Base-by-base conservation (phyloP, 2,888 invertebrate species). In the Chloroclysta siterata region DNA sequence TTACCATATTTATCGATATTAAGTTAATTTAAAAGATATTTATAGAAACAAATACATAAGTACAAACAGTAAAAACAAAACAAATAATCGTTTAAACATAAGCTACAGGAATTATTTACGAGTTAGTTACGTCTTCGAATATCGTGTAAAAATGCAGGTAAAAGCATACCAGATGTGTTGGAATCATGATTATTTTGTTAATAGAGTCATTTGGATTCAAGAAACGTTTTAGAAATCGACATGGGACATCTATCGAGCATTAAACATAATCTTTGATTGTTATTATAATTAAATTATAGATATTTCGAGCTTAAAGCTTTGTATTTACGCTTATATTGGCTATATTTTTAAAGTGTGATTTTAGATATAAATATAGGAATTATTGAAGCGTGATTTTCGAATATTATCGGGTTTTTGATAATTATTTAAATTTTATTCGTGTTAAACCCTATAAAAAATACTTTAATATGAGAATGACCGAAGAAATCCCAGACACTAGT, bases 271-370 rank as follows among this genome's bases (percentile, higher is more conserved):
- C 39, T 60, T 3, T 33, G 39, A 57, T 56, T 60, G 60, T 60
- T 56, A 65, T 65, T 65, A 29, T 57, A 65, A 60, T 60, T 53
- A 53, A 65, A 60, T 60, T 56, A 64, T 60, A 48, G 42, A 56
- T 51, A 52, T 51, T 51, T 36, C 42, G 44, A 17, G 53, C 48
- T 63, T 53, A 33, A 36, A 50, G 52, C 36, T 63, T 63, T 42
- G 15, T 48, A 53, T 58, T 53, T 53, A 42, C 33, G 14, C 48
- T 41, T 56, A 41, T 48, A 48, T 56, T 41, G 48, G 10, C 39
- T 41, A 41, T 56, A 56, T 41, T 48, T 14, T 39, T 17, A 13
- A 46, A 29, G 44, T 54, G 53, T 54, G 54, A 54, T 54, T 29
- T 15, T 15, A 51, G 8, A 47, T 22, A 39, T 17, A 7, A 22